Evolutionary conservation across 2,113 vertebrate genomes (phyloP).

Genomic region (Cettia cetti): DNA sequence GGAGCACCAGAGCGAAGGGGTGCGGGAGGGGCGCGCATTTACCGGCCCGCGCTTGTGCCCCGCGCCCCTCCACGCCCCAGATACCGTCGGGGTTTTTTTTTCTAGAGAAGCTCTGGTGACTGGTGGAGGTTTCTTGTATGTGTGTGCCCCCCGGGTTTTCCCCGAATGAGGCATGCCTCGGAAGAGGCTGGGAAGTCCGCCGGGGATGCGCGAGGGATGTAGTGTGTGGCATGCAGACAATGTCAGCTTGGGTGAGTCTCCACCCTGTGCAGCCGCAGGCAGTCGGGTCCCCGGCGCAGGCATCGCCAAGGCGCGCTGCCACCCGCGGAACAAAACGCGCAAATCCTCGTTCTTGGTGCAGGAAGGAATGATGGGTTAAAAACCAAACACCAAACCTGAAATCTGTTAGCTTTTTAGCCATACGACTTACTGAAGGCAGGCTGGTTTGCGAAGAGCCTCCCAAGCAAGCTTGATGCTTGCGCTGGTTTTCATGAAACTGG

Average conservation of each 20-base stretch:
- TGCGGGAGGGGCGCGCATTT: not conserved
- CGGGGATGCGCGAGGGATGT: constrained; percentile 7
- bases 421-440: not conserved
- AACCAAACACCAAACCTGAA: not conserved
- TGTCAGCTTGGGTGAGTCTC: constrained; percentile 31
- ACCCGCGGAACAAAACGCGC: not conserved
- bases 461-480: not conserved
- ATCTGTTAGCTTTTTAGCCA: not conserved
- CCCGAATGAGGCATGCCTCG: not conserved
- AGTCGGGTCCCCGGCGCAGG: not conserved
- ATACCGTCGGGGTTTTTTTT: not conserved
- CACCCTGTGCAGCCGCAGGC: constrained; percentile 51
- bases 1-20: not conserved
- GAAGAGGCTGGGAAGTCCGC: not conserved
- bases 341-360: not conserved
- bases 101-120: not conserved
- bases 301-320: not conserved
- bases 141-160: not conserved
- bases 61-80: not conserved
- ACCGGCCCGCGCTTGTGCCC: not conserved
- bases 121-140: not conserved
- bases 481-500: not conserved
- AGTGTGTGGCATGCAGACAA: constrained; percentile 5
- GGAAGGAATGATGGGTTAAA: not conserved
- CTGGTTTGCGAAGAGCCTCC: not conserved